These are phyloP conservation scores for Enteromius unitaeniatus DNA, from an alignment of 2,797 vertebrate species.

Conservation along the genomic window DNA sequence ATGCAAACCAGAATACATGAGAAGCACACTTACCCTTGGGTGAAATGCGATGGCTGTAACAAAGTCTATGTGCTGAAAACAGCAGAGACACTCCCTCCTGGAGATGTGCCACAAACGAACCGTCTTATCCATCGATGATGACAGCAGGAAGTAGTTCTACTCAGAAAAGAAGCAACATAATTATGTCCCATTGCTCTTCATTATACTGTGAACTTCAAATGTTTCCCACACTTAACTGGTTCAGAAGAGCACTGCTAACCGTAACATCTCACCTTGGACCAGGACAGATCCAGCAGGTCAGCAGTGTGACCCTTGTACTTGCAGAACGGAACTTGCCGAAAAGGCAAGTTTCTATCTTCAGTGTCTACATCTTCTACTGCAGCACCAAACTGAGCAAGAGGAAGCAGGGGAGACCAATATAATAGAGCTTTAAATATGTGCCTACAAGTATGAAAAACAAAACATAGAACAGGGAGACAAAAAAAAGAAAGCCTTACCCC, in stretches of 20 bases:
- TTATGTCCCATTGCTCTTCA: neutral
- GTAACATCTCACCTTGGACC: conserved; percentile 90
- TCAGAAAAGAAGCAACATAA: neutral
- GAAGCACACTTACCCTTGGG: conserved; percentile 86
- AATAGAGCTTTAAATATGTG: neutral
- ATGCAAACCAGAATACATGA: neutral
- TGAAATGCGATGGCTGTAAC: conserved; percentile 99
- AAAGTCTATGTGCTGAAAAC: conserved; percentile 99
- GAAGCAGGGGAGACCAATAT: neutral
- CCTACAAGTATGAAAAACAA: neutral
- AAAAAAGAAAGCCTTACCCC: conserved; percentile 79
- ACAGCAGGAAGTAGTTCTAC: conserved; percentile 98
- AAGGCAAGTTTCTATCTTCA: conserved; percentile 92
- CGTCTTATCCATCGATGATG: conserved; percentile 99
- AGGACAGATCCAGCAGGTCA: conserved; percentile 95
- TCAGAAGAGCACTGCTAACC: neutral
- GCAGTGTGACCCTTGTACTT: conserved; percentile 99
- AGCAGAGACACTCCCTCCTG: conserved; percentile 97
- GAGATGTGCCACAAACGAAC: conserved; percentile 99
- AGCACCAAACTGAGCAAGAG: conserved; percentile 78
- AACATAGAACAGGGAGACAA: neutral
- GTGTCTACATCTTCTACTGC: conserved; percentile 87
- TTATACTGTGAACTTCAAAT: neutral
- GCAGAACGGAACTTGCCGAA: conserved; percentile 94
- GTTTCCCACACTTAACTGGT: neutral